Percentiles rank a stretch among this genome's conserved stretches.
Conservation (phyloP, 2,113 vertebrate species). For the Paramormyrops kingsleyae region DNA sequence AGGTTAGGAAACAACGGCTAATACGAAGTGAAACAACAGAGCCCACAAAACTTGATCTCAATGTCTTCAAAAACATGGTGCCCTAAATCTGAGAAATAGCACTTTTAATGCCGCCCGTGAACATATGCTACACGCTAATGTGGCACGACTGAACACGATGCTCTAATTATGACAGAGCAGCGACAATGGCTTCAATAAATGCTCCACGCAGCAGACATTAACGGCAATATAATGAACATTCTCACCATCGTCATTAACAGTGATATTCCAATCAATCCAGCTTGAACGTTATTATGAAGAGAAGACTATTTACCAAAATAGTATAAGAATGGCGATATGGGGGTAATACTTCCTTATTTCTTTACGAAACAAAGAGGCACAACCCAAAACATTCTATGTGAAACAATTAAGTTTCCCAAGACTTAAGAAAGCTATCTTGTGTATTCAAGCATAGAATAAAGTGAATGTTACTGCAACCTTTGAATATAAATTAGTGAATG, state of each 20-base stretch:
- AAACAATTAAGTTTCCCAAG: constrained; percentile 1
- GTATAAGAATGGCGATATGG: neutral
- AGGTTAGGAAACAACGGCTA: neutral
- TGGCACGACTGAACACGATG: neutral
- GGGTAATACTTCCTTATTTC: neutral
- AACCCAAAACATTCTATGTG: neutral
- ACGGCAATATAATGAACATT: neutral
- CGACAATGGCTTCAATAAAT: neutral
- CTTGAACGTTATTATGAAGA: neutral
- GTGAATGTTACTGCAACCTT: neutral
- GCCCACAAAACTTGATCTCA: neutral
- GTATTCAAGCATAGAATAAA: neutral
- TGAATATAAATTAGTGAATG: neutral
- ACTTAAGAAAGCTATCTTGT: neutral
- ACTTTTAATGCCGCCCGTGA: neutral
- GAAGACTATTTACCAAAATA: neutral
- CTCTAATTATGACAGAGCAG: neutral
- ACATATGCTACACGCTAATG: neutral
- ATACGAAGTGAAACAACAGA: neutral
- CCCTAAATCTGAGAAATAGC: neutral
- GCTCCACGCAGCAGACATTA: neutral
- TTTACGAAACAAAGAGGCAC: neutral
- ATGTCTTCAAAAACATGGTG: neutral
- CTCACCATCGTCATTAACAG: neutral
- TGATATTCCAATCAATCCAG: neutral